A percentile compares a stretch with the other conserved stretches of the same genome.
Conservation (phyloP, 2,888 invertebrate species). For the Clistopyga incitator region DNA sequence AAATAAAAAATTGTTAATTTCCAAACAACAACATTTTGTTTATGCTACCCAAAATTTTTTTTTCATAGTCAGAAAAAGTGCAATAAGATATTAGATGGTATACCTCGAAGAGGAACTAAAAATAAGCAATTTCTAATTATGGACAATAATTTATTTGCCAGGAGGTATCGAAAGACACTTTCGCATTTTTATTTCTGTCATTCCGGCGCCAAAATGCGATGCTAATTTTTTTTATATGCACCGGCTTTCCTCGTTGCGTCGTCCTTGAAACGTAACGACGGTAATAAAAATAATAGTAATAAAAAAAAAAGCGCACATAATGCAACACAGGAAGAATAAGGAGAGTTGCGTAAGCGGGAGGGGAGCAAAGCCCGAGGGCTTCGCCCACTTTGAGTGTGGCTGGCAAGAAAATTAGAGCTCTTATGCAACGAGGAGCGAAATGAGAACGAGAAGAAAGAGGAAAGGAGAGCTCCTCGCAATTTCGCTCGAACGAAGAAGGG, state of each 20-base stretch:
- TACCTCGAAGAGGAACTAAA: no score
- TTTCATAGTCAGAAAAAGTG: no score
- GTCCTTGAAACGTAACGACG: conserved; percentile 31
- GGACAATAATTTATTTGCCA: no score
- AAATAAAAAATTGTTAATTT: no score
- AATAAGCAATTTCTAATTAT: no score
- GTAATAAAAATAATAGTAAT: conserved; percentile 6
- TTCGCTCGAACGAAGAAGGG: conserved; percentile 10
- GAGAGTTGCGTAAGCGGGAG: conserved; percentile 35
- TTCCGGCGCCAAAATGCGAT: neutral
- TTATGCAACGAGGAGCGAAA: conserved; percentile 42
- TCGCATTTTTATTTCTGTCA: neutral
- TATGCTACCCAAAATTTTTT: no score
- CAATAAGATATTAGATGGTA: no score
- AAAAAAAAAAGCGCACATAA: no score
- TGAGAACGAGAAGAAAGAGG: neutral
- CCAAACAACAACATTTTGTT: no score
- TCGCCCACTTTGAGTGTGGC: conserved; percentile 35
- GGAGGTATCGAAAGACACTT: neutral
- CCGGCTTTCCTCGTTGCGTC: neutral
- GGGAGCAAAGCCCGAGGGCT: conserved; percentile 23
- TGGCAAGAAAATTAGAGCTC: conserved; percentile 50
- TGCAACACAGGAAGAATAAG: conserved; percentile 15
- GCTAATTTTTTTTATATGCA: conserved; percentile 10
- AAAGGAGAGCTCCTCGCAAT: neutral